Evolutionary conservation across 2,113 vertebrate species (phyloP), one percentile per base, ranked within the genome.

Genomic region (Etia nguti): DNA sequence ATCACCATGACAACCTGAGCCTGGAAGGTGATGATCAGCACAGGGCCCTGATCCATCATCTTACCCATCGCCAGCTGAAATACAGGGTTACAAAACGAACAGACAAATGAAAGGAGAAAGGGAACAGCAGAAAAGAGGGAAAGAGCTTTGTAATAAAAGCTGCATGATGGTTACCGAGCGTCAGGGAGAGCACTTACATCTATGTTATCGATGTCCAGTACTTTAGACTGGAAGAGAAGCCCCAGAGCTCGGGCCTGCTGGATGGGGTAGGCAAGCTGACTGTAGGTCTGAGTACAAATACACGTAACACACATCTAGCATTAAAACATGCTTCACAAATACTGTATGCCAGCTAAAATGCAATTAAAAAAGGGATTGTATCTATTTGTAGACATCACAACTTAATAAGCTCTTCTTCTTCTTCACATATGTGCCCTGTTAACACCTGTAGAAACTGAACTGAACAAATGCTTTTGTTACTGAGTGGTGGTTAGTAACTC

Each of bases 31-130:
- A 99, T 97, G 90, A 99, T 98, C 57, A 99, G 94, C 46, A 99
- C 99, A 0, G 98, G 98, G 3, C 98, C 98, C 91, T 99, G 98
- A 84, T 99, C 98, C 98, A 99, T 99, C 97, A 99, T 98, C 96
- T 99, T 99, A 48, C 98, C 99, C 98, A 99, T 98, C 2, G 98
- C 97, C 52, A 99, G 94, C 98, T 99, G 93, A 36, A 81, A 16
- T 22, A 84, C 10, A 88, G 6, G 73, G 26, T 68, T 29, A 77
- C 43, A 83, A 11, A 13, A 60, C 6, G 5, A 38, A 26, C 18
- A 62, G 34, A 81, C 18, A 54, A 18, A 3, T 68, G 9, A 85
- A 20, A 86, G n/a, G n/a, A 86, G 38, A 79, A 24, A 50, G 18
- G 26, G 26, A 77, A 2, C 20, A 31, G 26, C 46, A 52, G 26